Percentiles rank a stretch among this genome's conserved stretches.
phyloP scores from a whole-genome alignment of 2,113 vertebrate genomes.

The Syngnathus scovelli region DNA sequence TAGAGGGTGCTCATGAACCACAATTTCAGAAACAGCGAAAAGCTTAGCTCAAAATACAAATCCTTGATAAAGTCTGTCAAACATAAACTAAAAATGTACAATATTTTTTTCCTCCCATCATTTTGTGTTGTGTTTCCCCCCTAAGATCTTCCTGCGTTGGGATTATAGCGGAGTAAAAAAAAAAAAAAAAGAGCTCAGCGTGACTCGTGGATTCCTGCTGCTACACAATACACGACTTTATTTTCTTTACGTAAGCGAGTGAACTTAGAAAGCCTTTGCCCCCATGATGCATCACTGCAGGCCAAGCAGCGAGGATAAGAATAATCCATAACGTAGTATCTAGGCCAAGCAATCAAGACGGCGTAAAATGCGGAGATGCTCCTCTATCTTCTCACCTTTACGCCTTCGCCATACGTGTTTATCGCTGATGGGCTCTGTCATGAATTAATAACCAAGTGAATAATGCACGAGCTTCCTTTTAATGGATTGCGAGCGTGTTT shows the following conservation, averaged over 20 bases:
- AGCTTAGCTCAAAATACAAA: not conserved
- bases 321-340: constrained; percentile 64
- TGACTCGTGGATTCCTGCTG: constrained; percentile 32
- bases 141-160: not conserved
- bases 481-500: not conserved
- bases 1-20: no score
- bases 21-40: no score
- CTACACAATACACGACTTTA: constrained; percentile 2
- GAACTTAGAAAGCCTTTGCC: constrained; percentile 45
- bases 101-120: no score
- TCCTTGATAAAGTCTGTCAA: no score
- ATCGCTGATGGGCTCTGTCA: constrained; percentile 38
- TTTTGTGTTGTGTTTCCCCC: not conserved
- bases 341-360: constrained; percentile 61
- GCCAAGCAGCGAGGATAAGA: constrained; percentile 38
- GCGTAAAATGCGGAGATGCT: constrained; percentile 38
- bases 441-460: constrained; percentile 58
- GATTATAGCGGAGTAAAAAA: not conserved
- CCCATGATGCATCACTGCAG: constrained; percentile 37
- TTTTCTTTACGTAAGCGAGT: constrained; percentile 34
- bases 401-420: constrained; percentile 23
- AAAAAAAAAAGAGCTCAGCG: not conserved
- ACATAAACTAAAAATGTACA: no score
- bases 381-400: constrained; percentile 25
- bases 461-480: constrained; percentile 42